Conservation (phyloP, 2,113 vertebrate species). For the Abramis brama region DNA sequence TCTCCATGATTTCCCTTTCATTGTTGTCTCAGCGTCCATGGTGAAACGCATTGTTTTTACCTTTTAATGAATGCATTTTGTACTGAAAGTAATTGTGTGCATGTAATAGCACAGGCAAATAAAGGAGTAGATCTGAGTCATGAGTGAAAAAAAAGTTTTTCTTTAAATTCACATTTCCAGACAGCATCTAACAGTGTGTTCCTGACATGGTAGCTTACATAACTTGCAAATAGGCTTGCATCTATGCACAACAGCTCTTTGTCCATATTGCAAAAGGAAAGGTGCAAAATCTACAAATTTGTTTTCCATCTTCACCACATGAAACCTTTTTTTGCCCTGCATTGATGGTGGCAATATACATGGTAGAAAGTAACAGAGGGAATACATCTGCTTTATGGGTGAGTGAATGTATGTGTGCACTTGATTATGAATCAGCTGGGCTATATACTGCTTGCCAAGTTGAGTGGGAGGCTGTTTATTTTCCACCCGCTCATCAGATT, state of each 20-base stretch:
- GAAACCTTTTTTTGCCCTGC: neutral
- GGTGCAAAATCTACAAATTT: neutral
- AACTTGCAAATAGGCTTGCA: neutral
- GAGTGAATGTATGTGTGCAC: neutral
- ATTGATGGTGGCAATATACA: neutral
- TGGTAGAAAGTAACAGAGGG: neutral
- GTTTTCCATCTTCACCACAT: neutral
- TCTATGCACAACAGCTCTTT: neutral
- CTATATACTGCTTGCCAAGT: neutral
- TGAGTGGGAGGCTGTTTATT: conserved; percentile 2
- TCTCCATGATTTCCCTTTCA: conserved; percentile 13
- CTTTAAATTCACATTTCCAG: neutral
- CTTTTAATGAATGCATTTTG: conserved; percentile 48
- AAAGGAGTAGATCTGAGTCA: conserved; percentile 32
- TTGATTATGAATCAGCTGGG: conserved; percentile 13
- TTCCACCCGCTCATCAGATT: neutral
- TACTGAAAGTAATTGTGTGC: conserved; percentile 39
- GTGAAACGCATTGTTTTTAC: conserved; percentile 44
- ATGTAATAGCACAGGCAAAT: neutral
- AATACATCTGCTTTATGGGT: conserved; percentile 4
- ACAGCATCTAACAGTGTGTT: neutral
- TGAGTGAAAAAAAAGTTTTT: neutral
- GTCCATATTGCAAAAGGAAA: neutral
- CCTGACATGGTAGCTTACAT: neutral
- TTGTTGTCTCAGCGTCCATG: conserved; percentile 30